Evolutionary conservation across 2,888 invertebrate genomes (phyloP).

Genomic region (Perithous albicinctus): DNA sequence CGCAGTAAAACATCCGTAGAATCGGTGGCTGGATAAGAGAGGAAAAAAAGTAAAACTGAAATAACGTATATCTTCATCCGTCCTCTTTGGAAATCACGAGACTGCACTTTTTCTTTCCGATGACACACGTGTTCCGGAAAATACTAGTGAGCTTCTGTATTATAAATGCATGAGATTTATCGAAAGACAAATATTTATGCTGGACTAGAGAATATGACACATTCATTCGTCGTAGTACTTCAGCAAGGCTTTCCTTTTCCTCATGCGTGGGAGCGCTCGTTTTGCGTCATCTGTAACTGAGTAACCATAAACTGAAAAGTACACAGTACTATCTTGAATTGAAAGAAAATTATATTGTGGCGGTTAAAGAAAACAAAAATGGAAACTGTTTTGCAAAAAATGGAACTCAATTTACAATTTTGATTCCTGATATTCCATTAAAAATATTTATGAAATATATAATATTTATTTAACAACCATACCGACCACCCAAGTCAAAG

Average conservation of each 20-base stretch:
- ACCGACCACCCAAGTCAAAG: conserved; percentile 53
- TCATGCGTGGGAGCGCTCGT: conserved; percentile 4
- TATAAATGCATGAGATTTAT: conserved; percentile 49
- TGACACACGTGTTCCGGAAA: conserved; percentile 43
- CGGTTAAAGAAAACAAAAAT: too few species aligned
- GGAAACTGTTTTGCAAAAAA: too few species aligned
- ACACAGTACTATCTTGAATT: background rate
- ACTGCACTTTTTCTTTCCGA: conserved; percentile 31
- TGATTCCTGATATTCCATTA: too few species aligned
- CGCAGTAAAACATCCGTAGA: background rate
- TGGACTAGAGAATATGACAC: conserved; percentile 18
- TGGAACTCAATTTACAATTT: too few species aligned
- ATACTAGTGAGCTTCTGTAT: conserved; percentile 23
- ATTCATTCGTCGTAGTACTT: conserved; percentile 32
- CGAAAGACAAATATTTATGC: conserved; percentile 62
- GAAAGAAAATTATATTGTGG: background rate
- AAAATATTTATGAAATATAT: background rate
- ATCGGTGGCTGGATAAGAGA: background rate
- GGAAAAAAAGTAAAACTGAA: conserved; percentile 4
- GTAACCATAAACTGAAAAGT: background rate
- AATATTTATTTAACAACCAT: too few species aligned
- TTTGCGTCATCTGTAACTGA: background rate
- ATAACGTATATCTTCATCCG: conserved; percentile 40
- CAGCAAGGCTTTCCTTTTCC: background rate
- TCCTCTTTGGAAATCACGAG: conserved; percentile 29